Percentiles rank a stretch among this genome's conserved stretches.
phyloP scores from a whole-genome alignment of 2,113 vertebrate species.

The Damaliscus lunatus region DNA sequence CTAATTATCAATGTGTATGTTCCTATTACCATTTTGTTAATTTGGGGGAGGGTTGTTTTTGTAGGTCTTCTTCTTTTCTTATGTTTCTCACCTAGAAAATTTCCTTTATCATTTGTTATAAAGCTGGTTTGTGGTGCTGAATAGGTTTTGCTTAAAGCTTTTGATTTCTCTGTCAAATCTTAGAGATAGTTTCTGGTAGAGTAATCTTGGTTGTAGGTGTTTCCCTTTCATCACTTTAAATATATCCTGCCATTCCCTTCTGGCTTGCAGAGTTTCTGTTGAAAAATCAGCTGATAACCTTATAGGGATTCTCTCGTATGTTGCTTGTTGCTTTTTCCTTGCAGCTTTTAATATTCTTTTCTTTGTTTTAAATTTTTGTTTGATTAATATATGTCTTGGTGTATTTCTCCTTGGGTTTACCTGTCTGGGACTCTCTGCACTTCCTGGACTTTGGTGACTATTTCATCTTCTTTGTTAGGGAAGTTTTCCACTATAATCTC shows the following conservation, averaged over 20 bases:
- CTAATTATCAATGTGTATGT: background rate
- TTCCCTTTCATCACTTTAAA: background rate
- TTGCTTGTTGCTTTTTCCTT: background rate
- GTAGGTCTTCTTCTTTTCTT: background rate
- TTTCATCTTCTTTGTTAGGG: background rate
- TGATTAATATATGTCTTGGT: background rate
- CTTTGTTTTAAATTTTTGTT: background rate
- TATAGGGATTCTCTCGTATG: background rate
- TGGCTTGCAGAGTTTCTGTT: background rate
- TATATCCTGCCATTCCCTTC: background rate
- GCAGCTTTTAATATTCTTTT: background rate
- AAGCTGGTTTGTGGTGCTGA: background rate
- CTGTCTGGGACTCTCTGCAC: background rate
- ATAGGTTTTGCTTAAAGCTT: background rate
- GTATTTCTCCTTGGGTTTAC: background rate
- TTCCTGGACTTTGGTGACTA: background rate
- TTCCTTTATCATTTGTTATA: background rate
- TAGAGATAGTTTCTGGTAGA: background rate
- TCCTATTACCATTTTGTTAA: background rate
- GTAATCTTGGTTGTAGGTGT: background rate
- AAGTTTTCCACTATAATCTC: background rate
- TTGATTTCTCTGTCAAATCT: background rate
- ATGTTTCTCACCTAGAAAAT: background rate
- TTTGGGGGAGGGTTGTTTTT: background rate
- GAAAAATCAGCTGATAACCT: background rate